Evolutionary conservation across 2,888 invertebrate genomes (phyloP), one percentile per base, ranked within the genome.

Genomic region (Drosophila dives): DNA sequence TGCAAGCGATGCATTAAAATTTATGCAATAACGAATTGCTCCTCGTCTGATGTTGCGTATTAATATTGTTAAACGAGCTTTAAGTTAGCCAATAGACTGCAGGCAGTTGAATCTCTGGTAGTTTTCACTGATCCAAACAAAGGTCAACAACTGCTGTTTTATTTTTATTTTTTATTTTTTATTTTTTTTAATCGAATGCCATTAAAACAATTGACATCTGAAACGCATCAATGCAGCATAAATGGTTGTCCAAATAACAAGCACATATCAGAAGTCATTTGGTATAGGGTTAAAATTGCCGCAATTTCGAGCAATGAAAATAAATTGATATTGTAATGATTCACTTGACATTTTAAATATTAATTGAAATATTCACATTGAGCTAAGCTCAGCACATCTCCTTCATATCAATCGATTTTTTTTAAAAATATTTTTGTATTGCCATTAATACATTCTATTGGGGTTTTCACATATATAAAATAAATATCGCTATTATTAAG

Each of bases 1-100:
- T 85, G 77, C 75, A 69, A 63, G 72, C 83, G 68, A 58, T 75
- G 81, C 85, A 85, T 90, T 85, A 88, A 85, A 85, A 88, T 90
- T 86, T 80, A 88, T 88, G 83, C 81, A 80, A 80, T 83, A 78
- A 68, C 77, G 72, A 75, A 80, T 83, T 75, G 81, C 63, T 29
- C 36, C 63, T 50, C 62, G 54, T 60, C 51, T 49, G 70, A 26
- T 49, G 54, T 53, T 58, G 45, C 40, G 66, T 20, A 72, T 77
- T 77, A 76, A 77, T 71, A 55, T 64, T 72, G 58, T 64, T 80
- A 53, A 62, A 64, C 48, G 48, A 48, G 77, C 73, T 72, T 78
- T 68, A 80, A 81, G 62, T 81, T 64, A 51, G 62, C 72, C 77
- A 63, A 77, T 78, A 59, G 68, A 73, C 56, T 58, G 69, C 61